Evolutionary conservation across 2,888 invertebrate species (phyloP).

Genomic region (Mystacides longicornis): DNA sequence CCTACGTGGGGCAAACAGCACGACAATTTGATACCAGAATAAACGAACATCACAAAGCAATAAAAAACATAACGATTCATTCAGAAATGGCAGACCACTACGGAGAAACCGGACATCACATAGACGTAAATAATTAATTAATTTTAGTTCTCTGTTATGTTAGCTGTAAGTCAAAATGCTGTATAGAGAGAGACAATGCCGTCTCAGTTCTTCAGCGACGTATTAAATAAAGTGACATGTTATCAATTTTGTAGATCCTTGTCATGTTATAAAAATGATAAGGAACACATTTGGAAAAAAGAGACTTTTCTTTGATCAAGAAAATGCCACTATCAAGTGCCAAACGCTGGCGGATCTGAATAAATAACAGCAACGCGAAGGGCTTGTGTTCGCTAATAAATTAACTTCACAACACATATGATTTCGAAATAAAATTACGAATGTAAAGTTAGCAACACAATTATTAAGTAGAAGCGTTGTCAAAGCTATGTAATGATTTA

Average conservation of each 20-base stretch:
- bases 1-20: too few relatives aligned
- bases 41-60: too few relatives aligned
- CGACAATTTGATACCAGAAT: too few relatives aligned
- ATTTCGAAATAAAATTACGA: background rate
- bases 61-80: too few relatives aligned
- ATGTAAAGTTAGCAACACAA: background rate
- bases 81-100: too few relatives aligned
- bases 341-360: background rate
- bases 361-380: background rate
- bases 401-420: background rate
- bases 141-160: too few relatives aligned
- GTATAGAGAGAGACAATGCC: too few relatives aligned
- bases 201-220: too few relatives aligned
- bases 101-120: too few relatives aligned
- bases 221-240: too few relatives aligned
- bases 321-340: background rate
- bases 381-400: background rate
- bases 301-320: background rate
- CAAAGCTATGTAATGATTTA: background rate
- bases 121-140: too few relatives aligned
- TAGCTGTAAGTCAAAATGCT: too few relatives aligned
- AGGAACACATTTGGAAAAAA: background rate
- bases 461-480: background rate
- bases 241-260: background rate
- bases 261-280: background rate